phyloP scores from a whole-genome alignment of 2,113 vertebrate species.

The Alethe castanea region DNA sequence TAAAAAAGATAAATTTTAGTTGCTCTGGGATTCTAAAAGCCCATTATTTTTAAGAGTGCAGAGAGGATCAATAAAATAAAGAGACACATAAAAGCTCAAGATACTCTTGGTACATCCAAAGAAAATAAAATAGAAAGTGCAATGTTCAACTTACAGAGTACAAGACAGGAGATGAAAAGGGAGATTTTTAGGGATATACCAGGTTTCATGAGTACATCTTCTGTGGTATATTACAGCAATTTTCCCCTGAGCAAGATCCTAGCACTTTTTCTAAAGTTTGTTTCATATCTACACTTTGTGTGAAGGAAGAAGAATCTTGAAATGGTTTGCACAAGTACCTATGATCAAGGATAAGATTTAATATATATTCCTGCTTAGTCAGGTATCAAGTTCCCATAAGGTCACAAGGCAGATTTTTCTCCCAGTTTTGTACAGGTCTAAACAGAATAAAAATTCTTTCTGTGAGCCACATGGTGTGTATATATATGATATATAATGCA shows the following conservation, averaged over 20 bases:
- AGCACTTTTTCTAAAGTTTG: constrained; percentile 45
- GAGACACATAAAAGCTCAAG: constrained; percentile 70
- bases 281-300: constrained; percentile 21
- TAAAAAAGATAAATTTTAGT: constrained; percentile 70
- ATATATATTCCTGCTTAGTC: constrained; percentile 17
- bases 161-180: background rate
- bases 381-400: constrained; percentile 41
- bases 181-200: constrained; percentile 6
- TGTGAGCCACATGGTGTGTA: background rate
- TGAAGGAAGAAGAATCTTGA: background rate
- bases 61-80: constrained; percentile 76
- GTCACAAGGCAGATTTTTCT: constrained; percentile 45
- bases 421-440: background rate
- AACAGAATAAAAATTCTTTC: background rate
- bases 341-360: constrained; percentile 32
- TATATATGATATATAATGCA: background rate
- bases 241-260: constrained; percentile 28
- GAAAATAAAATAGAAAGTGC: constrained; percentile 57
- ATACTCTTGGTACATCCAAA: constrained; percentile 61
- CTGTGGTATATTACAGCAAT: constrained; percentile 16
- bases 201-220: background rate
- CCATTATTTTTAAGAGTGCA: constrained; percentile 74
- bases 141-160: background rate
- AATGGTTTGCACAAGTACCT: constrained; percentile 24
- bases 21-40: constrained; percentile 68